phyloP scores from a whole-genome alignment of 2,888 invertebrate genomes.

The Yponomeuta cagnagella region DNA sequence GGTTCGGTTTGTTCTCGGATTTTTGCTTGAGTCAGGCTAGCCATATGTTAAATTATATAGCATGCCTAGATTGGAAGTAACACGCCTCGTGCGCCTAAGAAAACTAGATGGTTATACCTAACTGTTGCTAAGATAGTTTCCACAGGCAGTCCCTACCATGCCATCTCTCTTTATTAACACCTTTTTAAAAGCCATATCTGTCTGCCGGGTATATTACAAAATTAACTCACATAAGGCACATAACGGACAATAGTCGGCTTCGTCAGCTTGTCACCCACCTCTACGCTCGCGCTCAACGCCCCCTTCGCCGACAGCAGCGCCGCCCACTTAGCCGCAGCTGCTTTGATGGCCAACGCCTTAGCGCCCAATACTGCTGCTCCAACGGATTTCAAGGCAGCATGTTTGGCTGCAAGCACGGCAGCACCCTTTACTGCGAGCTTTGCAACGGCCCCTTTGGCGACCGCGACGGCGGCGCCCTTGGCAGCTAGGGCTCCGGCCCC shows the following conservation, averaged over 20 bases:
- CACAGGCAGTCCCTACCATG: too few species aligned
- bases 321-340: conserved; percentile 12
- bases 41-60: background rate
- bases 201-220: background rate
- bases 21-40: too few species aligned
- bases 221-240: background rate
- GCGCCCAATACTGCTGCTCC: conserved; percentile 6
- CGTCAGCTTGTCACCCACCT: background rate
- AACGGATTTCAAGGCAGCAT: conserved; percentile 13
- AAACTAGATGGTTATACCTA: too few species aligned
- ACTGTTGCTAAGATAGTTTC: too few species aligned
- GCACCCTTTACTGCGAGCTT: conserved; percentile 16
- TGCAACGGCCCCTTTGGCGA: conserved; percentile 17
- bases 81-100: too few species aligned
- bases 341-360: conserved; percentile 5
- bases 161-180: too few species aligned
- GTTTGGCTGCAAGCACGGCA: conserved; percentile 19
- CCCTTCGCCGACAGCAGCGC: background rate
- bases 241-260: background rate
- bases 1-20: too few species aligned
- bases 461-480: conserved; percentile 20
- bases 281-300: background rate
- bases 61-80: background rate
- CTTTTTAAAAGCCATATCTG: background rate
- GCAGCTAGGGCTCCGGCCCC: conserved; percentile 13